These are phyloP conservation scores for Dendronephthya gigantea DNA, from an alignment of 64 coral and sea anemone genomes.

Conservation along the genomic window DNA sequence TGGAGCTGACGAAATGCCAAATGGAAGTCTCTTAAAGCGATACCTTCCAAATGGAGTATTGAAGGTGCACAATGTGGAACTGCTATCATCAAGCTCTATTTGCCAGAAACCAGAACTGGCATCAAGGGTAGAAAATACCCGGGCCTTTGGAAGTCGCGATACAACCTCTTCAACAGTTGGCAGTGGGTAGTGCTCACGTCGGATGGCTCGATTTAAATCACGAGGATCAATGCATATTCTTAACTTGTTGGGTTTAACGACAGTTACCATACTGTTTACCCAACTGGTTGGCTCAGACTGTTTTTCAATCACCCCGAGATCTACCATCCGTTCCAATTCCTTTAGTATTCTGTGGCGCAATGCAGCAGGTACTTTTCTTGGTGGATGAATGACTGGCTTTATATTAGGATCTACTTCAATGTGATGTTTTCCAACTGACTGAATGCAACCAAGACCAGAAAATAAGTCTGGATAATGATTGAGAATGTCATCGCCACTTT, in stretches of 20 bases:
- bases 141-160: slow-evolving; percentile 3
- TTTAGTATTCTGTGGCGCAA: slow-evolving; percentile 17
- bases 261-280: slow-evolving; percentile 7
- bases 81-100: slow-evolving; percentile 31
- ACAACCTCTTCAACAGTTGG: slow-evolving; percentile 37
- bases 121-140: slow-evolving; percentile 33
- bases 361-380: background rate
- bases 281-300: slow-evolving; percentile 17
- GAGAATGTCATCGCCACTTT: background rate
- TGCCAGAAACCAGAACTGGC: slow-evolving; percentile 40
- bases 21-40: slow-evolving; percentile 21
- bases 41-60: slow-evolving; percentile 38
- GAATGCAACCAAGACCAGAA: background rate
- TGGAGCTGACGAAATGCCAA: slow-evolving; percentile 17
- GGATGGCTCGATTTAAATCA: slow-evolving; percentile 33
- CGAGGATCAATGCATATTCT: slow-evolving; percentile 42
- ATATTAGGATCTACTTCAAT: background rate
- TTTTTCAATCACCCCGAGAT: background rate
- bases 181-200: slow-evolving; percentile 30
- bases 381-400: background rate
- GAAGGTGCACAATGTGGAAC: slow-evolving; percentile 24
- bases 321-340: background rate
- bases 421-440: background rate
- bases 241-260: slow-evolving; percentile 18
- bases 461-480: background rate